Percentiles rank a stretch among this genome's conserved stretches.
Conservation (phyloP, 2,797 vertebrate species). For the Enoplosus armatus region DNA sequence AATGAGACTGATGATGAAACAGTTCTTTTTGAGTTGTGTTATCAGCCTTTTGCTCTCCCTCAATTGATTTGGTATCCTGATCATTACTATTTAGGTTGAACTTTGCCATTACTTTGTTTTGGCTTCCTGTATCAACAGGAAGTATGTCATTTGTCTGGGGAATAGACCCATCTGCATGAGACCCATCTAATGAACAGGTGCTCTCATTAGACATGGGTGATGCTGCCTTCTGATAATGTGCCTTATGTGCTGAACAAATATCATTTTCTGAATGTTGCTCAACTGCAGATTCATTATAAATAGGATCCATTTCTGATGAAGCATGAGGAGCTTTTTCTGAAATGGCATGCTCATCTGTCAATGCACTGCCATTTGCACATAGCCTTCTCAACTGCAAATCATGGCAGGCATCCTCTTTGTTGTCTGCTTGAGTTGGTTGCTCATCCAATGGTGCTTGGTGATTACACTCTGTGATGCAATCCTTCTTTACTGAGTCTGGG, state of each 20-base stretch:
- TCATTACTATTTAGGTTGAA: neutral
- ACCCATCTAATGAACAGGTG: constrained; percentile 7
- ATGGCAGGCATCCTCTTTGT: constrained; percentile 18
- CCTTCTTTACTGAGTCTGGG: neutral
- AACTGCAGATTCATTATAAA: constrained; percentile 11
- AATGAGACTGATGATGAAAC: constrained; percentile 15
- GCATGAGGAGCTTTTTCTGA: constrained; percentile 26
- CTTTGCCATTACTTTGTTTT: constrained; percentile 7
- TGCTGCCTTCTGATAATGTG: neutral
- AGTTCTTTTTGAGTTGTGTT: constrained; percentile 20
- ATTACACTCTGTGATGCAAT: constrained; percentile 14
- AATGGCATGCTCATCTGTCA: constrained; percentile 18
- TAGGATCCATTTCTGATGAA: constrained; percentile 19
- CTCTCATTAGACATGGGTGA: constrained; percentile 9
- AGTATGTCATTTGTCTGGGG: constrained; percentile 23
- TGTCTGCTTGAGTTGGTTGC: constrained; percentile 6
- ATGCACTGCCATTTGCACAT: neutral
- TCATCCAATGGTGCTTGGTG: constrained; percentile 34
- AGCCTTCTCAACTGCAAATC: neutral
- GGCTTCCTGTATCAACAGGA: constrained; percentile 24
- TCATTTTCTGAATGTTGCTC: constrained; percentile 4
- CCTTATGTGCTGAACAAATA: constrained; percentile 2
- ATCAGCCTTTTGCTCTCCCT: constrained; percentile 14
- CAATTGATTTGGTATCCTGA: constrained; percentile 27
- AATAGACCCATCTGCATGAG: neutral